Conservation (phyloP, 2,113 vertebrate species). For the Athene noctua region DNA sequence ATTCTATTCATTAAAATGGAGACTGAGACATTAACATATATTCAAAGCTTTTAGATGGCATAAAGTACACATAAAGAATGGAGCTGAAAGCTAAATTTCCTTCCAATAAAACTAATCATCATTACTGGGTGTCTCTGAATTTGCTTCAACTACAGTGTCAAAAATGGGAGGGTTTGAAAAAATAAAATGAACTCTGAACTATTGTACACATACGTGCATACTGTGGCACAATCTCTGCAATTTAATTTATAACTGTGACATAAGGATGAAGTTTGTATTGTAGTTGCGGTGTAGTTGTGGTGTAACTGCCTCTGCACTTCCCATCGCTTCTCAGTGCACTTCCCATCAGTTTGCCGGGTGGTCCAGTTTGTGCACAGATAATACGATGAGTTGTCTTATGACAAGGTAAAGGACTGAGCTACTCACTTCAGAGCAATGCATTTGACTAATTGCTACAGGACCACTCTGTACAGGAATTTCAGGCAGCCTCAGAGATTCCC, state of each 20-base stretch:
- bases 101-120: background rate
- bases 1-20: background rate
- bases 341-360: background rate
- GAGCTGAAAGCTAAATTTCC: background rate
- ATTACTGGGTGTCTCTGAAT: background rate
- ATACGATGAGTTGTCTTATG: background rate
- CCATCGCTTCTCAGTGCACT: too few species aligned
- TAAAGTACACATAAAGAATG: background rate
- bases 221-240: background rate
- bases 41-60: background rate
- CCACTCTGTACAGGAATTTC: background rate
- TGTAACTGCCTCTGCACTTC: background rate
- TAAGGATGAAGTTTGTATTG: background rate
- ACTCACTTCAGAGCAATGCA: background rate
- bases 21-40: background rate
- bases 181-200: background rate
- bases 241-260: background rate
- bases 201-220: background rate
- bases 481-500: background rate
- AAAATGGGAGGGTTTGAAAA: background rate
- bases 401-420: background rate
- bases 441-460: background rate
- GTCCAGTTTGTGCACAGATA: background rate
- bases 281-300: background rate
- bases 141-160: background rate